Evolutionary conservation across 2,797 vertebrate genomes (phyloP).

Genomic region (Hypotaenidia okinawae): DNA sequence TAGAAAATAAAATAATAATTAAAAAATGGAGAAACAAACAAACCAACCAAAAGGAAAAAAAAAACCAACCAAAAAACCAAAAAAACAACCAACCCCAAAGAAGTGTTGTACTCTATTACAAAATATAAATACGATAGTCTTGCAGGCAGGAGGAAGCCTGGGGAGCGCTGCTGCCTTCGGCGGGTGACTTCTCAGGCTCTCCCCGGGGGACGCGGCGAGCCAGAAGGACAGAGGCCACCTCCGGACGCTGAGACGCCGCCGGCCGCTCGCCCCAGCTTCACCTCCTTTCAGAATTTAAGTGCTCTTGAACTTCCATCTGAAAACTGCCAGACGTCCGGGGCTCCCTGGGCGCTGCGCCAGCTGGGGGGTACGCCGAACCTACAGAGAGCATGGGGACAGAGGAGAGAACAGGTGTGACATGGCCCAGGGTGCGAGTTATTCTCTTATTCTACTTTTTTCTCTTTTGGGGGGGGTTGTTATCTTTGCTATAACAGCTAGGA

Average conservation of each 20-base stretch:
- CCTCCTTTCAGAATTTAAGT: constrained; percentile 85
- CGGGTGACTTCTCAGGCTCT: constrained; percentile 73
- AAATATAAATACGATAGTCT: constrained; percentile 85
- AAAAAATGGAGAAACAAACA: not conserved
- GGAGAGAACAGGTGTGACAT: constrained; percentile 82
- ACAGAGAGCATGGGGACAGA: constrained; percentile 81
- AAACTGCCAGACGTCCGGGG: constrained; percentile 84
- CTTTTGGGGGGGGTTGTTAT: too few relatives aligned
- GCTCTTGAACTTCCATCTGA: constrained; percentile 84
- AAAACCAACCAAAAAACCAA: not conserved
- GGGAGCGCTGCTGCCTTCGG: constrained; percentile 75
- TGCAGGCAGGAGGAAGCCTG: constrained; percentile 73
- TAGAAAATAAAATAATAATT: constrained; percentile 24
- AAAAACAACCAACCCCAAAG: not conserved
- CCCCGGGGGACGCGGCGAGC: constrained; percentile 61
- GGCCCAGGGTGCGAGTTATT: constrained; percentile 62
- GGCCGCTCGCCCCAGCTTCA: constrained; percentile 74
- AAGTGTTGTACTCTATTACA: constrained; percentile 79
- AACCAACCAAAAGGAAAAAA: not conserved
- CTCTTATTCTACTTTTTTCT: not conserved
- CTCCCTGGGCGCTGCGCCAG: constrained; percentile 82
- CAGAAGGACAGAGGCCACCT: constrained; percentile 78
- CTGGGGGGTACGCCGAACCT: constrained; percentile 81
- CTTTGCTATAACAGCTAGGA: not conserved
- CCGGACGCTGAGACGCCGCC: constrained; percentile 53